phyloP scores from a whole-genome alignment of 2,888 invertebrate species.

The Tipula confusa region DNA sequence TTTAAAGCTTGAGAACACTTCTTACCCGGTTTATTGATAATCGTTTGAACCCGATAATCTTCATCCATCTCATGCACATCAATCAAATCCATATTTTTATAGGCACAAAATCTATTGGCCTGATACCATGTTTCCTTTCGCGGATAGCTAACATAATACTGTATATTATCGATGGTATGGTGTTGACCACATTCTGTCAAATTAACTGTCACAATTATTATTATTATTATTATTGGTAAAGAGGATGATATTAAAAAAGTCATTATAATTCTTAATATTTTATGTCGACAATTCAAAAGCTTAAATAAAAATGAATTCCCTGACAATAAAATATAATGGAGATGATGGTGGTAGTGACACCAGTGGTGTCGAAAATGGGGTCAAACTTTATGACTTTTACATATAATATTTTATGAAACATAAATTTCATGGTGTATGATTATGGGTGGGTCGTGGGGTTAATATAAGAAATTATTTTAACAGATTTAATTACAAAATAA shows the following conservation, averaged over 20 bases:
- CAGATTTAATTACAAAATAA: constrained; percentile 20
- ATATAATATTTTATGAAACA: background rate
- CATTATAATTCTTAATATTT: background rate
- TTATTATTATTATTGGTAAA: background rate
- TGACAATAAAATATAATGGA: background rate
- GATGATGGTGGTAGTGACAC: background rate
- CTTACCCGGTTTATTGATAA: background rate
- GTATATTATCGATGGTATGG: background rate
- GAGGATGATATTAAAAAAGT: background rate
- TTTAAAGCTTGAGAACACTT: background rate
- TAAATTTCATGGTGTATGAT: background rate
- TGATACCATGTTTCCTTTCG: background rate
- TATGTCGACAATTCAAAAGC: background rate
- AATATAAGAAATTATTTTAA: background rate
- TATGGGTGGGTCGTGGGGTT: background rate
- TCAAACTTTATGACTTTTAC: background rate
- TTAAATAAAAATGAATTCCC: background rate
- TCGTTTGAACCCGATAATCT: background rate
- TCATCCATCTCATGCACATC: background rate
- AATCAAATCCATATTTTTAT: constrained; percentile 3
- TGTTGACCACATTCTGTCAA: background rate
- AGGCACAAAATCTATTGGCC: background rate
- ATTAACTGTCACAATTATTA: background rate
- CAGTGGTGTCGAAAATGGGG: background rate
- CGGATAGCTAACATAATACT: background rate